phyloP scores from a whole-genome alignment of 2,113 vertebrate species.

The Eonycteris spelaea region DNA sequence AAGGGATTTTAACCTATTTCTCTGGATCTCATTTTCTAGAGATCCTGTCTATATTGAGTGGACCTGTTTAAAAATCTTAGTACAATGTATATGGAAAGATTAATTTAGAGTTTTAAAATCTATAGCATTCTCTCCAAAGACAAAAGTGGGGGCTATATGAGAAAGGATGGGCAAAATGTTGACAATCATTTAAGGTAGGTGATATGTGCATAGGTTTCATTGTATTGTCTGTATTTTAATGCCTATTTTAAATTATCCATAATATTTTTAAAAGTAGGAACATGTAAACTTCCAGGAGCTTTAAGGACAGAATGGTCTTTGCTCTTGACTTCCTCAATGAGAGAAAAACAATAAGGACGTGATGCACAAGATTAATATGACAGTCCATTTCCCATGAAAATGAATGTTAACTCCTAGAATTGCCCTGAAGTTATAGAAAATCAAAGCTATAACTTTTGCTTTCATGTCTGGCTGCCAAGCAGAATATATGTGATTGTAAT shows the following conservation, averaged over 20 bases:
- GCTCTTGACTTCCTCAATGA: conserved; percentile 27
- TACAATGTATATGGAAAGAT: background rate
- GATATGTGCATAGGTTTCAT: background rate
- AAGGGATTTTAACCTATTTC: background rate
- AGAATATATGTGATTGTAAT: conserved; percentile 48
- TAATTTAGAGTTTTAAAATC: conserved; percentile 24
- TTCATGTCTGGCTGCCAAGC: conserved; percentile 19
- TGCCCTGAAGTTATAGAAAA: conserved; percentile 36
- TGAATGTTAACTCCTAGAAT: conserved; percentile 12
- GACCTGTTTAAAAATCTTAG: background rate
- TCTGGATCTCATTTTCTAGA: background rate
- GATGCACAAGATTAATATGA: conserved; percentile 31
- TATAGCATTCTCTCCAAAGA: background rate
- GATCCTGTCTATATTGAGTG: background rate
- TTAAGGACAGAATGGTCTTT: conserved; percentile 37
- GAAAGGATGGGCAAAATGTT: background rate
- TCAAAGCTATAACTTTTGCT: conserved; percentile 35
- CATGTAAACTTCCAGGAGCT: conserved; percentile 6
- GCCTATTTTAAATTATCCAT: background rate
- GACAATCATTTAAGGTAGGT: background rate
- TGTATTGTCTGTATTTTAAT: background rate
- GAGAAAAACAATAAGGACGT: conserved; percentile 20
- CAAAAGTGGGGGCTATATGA: background rate
- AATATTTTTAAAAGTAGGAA: conserved; percentile 22
- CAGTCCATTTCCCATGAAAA: conserved; percentile 42